Evolutionary conservation across 2,797 vertebrate species (phyloP).

Genomic region (Argyrosomus regius): DNA sequence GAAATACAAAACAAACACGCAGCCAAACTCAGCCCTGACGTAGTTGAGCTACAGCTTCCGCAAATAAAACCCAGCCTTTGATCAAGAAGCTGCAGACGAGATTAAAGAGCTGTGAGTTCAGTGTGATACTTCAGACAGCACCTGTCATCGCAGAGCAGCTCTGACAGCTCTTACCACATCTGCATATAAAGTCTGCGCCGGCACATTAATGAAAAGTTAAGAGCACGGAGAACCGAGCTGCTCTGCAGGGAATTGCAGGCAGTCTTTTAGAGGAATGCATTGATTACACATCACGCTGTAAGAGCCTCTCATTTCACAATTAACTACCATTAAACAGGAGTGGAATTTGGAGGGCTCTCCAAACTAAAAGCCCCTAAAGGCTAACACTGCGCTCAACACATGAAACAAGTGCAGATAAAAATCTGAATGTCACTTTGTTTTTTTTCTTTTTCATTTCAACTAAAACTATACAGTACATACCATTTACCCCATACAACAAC

Average conservation of each 20-base stretch:
- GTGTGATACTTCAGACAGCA: conserved; percentile 15
- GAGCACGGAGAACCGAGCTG: neutral
- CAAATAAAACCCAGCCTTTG: conserved; percentile 12
- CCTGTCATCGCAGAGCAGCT: conserved; percentile 16
- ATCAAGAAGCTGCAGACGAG: conserved; percentile 20
- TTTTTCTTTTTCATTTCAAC: neutral
- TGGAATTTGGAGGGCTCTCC: neutral
- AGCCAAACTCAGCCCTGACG: neutral
- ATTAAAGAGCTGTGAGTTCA: conserved; percentile 19
- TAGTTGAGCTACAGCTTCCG: neutral
- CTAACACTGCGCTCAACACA: neutral
- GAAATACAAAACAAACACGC: conserved; percentile 7
- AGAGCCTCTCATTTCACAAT: conserved; percentile 32
- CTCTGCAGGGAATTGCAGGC: neutral
- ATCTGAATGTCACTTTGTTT: too few relatives aligned
- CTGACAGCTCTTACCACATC: conserved; percentile 5
- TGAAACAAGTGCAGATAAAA: neutral
- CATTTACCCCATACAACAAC: too few relatives aligned
- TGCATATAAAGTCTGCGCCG: neutral
- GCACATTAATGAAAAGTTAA: neutral
- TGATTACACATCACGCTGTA: conserved; percentile 4
- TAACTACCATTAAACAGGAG: conserved; percentile 21
- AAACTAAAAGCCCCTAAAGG: conserved; percentile 5
- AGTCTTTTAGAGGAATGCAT: conserved; percentile 10
- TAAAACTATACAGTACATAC: too few relatives aligned